Conservation (phyloP, 1,140 invertebrate species). For the Pectinophora gossypiella region DNA sequence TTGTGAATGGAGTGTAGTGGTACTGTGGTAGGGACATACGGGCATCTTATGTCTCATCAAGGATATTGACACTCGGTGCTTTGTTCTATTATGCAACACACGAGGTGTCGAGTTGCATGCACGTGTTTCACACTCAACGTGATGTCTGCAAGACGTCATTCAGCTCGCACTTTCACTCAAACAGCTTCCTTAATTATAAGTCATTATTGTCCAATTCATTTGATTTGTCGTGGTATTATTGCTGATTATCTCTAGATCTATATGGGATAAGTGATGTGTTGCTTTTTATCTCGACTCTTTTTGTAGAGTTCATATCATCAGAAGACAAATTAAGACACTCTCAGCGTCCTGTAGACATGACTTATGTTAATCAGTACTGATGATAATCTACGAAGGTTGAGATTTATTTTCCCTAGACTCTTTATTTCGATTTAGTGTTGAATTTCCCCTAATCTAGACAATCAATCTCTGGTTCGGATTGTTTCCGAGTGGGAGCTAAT, state of each 20-base stretch:
- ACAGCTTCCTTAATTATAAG: background rate
- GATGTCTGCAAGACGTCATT: background rate
- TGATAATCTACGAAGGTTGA: too few relatives aligned
- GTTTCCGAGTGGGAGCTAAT: conserved; percentile 52
- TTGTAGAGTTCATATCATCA: too few relatives aligned
- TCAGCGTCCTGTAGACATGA: too few relatives aligned
- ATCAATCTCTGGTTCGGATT: background rate
- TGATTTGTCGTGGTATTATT: too few relatives aligned
- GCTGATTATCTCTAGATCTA: too few relatives aligned
- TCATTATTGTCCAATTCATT: too few relatives aligned
- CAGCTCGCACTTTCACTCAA: background rate
- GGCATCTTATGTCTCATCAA: conserved; percentile 60
- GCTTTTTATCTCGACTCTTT: too few relatives aligned
- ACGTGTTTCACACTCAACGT: conserved; percentile 38
- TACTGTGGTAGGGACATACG: conserved; percentile 44
- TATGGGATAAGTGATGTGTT: too few relatives aligned
- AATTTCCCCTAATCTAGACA: background rate
- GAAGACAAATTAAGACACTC: too few relatives aligned
- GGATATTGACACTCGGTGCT: conserved; percentile 70
- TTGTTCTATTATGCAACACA: conserved; percentile 37
- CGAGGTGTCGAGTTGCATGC: conserved; percentile 64
- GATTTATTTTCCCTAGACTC: too few relatives aligned
- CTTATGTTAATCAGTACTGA: too few relatives aligned
- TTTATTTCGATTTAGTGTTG: background rate
- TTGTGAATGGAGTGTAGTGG: conserved; percentile 56